phyloP scores from a whole-genome alignment of 2,113 vertebrate genomes.

The Fregata magnificens region DNA sequence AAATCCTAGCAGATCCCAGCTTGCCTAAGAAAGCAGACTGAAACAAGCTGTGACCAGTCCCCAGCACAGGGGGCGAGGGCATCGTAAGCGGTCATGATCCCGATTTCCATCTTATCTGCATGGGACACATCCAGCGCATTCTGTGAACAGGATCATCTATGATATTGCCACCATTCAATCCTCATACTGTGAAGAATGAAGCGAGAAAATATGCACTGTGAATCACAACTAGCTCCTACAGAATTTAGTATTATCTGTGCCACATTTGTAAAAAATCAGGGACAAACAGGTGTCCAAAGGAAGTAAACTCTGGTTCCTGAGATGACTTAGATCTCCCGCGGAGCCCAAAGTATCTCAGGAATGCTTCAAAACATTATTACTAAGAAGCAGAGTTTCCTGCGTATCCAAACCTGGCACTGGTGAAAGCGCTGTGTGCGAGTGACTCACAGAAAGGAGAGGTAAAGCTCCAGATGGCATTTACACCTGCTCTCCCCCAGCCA shows the following conservation, averaged over 20 bases:
- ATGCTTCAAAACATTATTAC: neutral
- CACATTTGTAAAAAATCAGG: neutral
- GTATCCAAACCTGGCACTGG: neutral
- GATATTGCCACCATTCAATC: neutral
- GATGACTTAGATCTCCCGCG: neutral
- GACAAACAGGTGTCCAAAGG: neutral
- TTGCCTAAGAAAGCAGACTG: neutral
- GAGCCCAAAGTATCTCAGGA: neutral
- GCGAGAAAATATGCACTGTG: neutral
- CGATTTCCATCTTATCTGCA: neutral
- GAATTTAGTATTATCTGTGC: neutral
- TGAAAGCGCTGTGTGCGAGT: neutral
- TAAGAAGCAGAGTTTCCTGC: neutral
- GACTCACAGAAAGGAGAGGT: constrained; percentile 8
- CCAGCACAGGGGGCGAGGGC: neutral
- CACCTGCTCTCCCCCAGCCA: constrained; percentile 22
- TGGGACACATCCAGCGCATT: neutral
- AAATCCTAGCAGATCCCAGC: neutral
- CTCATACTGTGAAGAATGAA: neutral
- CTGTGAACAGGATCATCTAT: neutral
- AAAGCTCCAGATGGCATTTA: constrained; percentile 35
- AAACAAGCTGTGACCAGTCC: neutral
- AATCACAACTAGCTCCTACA: neutral
- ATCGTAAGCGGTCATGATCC: neutral
- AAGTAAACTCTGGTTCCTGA: neutral